Base-by-base conservation (phyloP, 1,140 invertebrate genomes). In the Drosophila pruinosa region DNA sequence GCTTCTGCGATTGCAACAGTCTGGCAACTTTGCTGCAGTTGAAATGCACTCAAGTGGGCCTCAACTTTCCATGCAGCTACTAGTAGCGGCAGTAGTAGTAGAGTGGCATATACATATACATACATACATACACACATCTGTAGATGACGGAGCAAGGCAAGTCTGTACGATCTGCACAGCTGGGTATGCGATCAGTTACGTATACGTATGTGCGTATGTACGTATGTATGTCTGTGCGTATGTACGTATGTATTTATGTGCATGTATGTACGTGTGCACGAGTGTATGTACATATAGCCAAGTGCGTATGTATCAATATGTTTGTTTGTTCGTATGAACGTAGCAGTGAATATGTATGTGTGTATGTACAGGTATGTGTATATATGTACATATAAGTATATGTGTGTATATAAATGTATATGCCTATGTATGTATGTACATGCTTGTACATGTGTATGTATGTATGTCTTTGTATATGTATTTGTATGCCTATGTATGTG, bases 21-120 rank as follows among this genome's bases (percentile, higher is more conserved):
- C 28, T 52, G 34, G 45, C 22, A 62, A 50, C 45, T 52, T 62
- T 39, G 17, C 6, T 4, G 14, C 6, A 41, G 7, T 43, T n/a
- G 41, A 52, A 54, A 14, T 31, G 54, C 52, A 56, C 15, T 26
- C 14, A 39, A 39, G 36, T 39, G n/a, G 36, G 14, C 17, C 17
- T 39, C 7, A 39, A 4, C 4, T 5, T 15, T 39, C n/a, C 8
- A 31, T n/a, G n/a, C n/a, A n/a, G n/a, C n/a, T n/a, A n/a, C n/a
- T n/a, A n/a, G n/a, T n/a, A n/a, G n/a, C n/a, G n/a, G n/a, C n/a
- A n/a, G n/a, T n/a, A n/a, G n/a, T n/a, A n/a, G n/a, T n/a, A n/a
- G n/a, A n/a, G n/a, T n/a, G n/a, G n/a, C n/a, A n/a, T n/a, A n/a
- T n/a, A n/a, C n/a, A n/a, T n/a, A n/a, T n/a, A n/a, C n/a, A n/a